These are phyloP conservation scores for Pterophyllum scalare DNA, from an alignment of 2,113 vertebrate genomes.

Conservation along the genomic window DNA sequence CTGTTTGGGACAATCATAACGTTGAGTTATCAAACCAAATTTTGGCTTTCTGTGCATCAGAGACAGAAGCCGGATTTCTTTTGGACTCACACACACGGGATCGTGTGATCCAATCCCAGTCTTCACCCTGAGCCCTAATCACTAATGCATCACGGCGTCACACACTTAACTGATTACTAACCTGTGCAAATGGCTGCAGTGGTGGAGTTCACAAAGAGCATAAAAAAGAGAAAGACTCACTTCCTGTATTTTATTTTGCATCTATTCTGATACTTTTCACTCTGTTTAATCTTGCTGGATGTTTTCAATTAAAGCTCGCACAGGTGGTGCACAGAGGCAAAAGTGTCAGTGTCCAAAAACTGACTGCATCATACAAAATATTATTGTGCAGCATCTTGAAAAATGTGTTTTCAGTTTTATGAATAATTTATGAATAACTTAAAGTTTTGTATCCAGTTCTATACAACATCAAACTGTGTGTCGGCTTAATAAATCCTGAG, in stretches of 20 bases:
- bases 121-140: neutral
- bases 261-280: neutral
- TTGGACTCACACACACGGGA: neutral
- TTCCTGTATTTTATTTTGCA: neutral
- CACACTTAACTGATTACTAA: neutral
- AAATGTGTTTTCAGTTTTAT: neutral
- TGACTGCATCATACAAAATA: neutral
- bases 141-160: neutral
- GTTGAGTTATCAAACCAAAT: neutral
- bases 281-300: neutral
- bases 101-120: neutral
- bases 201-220: neutral
- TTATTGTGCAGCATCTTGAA: no score
- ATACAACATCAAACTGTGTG: neutral
- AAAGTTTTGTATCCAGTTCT: neutral
- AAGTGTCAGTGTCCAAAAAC: neutral
- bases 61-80: neutral
- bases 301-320: neutral
- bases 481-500: neutral
- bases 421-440: neutral
- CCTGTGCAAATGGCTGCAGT: neutral
- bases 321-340: neutral
- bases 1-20: neutral
- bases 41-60: accelerated
- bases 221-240: neutral